Evolutionary conservation across 1,140 invertebrate genomes (phyloP).

Genomic region (Chymomyza costata): DNA sequence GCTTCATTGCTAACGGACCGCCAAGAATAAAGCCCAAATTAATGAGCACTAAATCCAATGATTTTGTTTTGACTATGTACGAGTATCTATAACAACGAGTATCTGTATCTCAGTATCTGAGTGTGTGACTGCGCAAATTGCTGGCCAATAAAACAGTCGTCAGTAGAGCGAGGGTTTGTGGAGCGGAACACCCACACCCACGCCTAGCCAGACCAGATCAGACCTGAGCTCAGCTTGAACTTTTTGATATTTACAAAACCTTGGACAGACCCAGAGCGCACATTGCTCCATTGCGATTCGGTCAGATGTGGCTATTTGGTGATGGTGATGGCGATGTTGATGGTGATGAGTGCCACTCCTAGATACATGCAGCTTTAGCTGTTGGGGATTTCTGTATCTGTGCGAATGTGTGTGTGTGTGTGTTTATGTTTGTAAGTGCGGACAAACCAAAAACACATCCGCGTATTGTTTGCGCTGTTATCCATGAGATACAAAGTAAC

Average conservation of each 20-base stretch:
- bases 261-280: constrained; percentile 32
- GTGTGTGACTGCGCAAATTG: constrained; percentile 33
- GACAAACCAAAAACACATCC: constrained; percentile 48
- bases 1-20: too few species aligned
- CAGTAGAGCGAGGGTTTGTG: constrained; percentile 48
- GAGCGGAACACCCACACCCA: constrained; percentile 50
- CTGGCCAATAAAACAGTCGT: constrained; percentile 29
- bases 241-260: constrained; percentile 60
- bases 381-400: constrained; percentile 22
- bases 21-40: too few species aligned
- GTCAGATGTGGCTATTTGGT: background rate
- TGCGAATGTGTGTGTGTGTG: too few species aligned
- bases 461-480: constrained; percentile 50
- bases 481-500: constrained; percentile 24
- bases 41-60: too few species aligned
- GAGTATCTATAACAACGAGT: too few species aligned
- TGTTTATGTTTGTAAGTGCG: too few species aligned
- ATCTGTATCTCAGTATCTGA: too few species aligned
- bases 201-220: constrained; percentile 36
- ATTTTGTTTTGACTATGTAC: too few species aligned
- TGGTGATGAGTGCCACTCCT: constrained; percentile 65
- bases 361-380: constrained; percentile 38
- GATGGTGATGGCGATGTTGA: constrained; percentile 26
- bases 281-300: too few species aligned
- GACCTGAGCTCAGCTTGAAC: constrained; percentile 46